Base-by-base conservation (phyloP, 2,888 invertebrate species). In the Hydrotaea cyrtoneurina region DNA sequence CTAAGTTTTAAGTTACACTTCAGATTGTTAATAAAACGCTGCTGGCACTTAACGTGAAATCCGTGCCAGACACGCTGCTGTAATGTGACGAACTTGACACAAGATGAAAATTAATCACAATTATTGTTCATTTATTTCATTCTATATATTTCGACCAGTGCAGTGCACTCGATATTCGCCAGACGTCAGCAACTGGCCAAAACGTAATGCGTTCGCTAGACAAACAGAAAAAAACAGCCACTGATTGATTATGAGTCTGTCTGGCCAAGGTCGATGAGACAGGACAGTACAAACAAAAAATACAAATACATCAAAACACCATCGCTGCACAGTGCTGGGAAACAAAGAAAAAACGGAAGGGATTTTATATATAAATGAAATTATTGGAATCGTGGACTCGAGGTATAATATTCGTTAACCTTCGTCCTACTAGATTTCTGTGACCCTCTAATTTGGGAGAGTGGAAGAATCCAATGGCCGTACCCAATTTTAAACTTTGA, bases 71-170 rank as follows among this genome's bases (percentile, higher is more conserved):
- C 43, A 8, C 43, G 13, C 43, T 43, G 10, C 4, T 43, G n/a
- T 43, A 13, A 2, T 7, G 53, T 53, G 53, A 19, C 17, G 2
- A 17, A 10, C 53, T 17, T 53, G 62, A 31, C 15, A 36, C 36
- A 4, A 64, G 36, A 36, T 39, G 36, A 64, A 64, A 64, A 64
- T 64, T 64, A 64, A 64, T 64, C 39, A 36, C 64, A 64, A n/a
- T 17, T 64, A 64, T 36, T 62, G n/a, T 31, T 5, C 64, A 64
- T 36, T 19, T 17, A n/a, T n/a, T n/a, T n/a, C n/a, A n/a, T n/a
- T 2, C 46, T 17, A 53, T 5, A 10, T 31, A 21, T 21, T 59
- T 31, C 21, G 17, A 15, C n/a, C n/a, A n/a, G n/a, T n/a, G n/a
- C n/a, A n/a, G n/a, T n/a, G n/a, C n/a, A 36, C 36, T 64, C 39